Evolutionary conservation across 35 echinoderm and acorn worm genomes (phyloP), one percentile per base, ranked within the genome.

Genomic region (Lytechinus pictus): DNA sequence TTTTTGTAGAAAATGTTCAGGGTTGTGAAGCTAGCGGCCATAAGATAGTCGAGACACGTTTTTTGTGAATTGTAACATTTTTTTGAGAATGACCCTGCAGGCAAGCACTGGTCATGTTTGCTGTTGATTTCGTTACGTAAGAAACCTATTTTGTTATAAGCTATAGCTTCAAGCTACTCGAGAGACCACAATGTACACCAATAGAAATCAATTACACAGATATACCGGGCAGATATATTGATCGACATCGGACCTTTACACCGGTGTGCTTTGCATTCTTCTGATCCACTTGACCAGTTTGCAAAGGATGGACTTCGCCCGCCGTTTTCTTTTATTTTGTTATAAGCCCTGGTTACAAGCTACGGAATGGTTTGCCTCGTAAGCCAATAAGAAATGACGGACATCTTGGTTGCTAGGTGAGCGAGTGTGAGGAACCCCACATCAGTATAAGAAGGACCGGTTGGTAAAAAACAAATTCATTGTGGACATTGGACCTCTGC

Each of bases 81-180:
- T n/a, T n/a, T n/a, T n/a, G n/a, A n/a, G n/a, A n/a, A n/a, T n/a
- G n/a, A n/a, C n/a, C n/a, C n/a, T n/a, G n/a, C n/a, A 44, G 33
- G 33, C 33, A 44, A 44, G 33, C 33, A 44, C 33, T 44, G 0
- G 33, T 44, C 33, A 44, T 24, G 16, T n/a, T 24, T 79, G 66
- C 19, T 5, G n/a, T 79, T 7, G n/a, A 79, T 79, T 16, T 79
- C 88, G 16, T 90, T 90, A 90, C 27, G 88, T 90, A 90, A 90
- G 33, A 28, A 90, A 90, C 29, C 66, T 7, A 19, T n/a, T 24
- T 29, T 57, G 92, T 93, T 54, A 93, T 27, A 93, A 93, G 92
- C 55, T 93, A 93, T 19, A 27, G 92, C 57, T 93, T 57, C 21
- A 93, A 93, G 92, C 92, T 57, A 57, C 92, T 11, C 33, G 91